Evolutionary conservation across 2,113 vertebrate genomes (phyloP), one percentile per base, ranked within the genome.

Genomic region (Istiophorus platypterus): DNA sequence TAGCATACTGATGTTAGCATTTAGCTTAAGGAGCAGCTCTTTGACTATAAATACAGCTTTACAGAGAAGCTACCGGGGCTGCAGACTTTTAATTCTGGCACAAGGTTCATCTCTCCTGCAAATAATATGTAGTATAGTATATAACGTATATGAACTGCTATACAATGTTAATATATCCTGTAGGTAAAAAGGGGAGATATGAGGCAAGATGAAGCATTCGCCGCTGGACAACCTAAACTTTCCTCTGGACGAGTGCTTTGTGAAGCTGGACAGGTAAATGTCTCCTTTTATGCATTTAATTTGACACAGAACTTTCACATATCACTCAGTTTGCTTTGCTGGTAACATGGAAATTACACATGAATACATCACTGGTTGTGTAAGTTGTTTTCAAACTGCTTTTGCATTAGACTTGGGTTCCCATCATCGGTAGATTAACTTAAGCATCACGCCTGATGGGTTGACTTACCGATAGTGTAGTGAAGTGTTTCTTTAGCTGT

Each of bases 151-250:
- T n/a, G 10, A 11, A 1, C 13, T 14, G 14, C 5, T 56, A 0
- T 14, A 58, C 62, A 17, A 17, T 29, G n/a, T n/a, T n/a, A n/a
- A n/a, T n/a, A n/a, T 63, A 0, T 73, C 29, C 78, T 74, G 20
- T 31, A 98, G 98, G 84, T 94, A 4, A 93, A 91, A 72, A 92
- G 87, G 76, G 95, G 94, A 85, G 94, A 93, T 26, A 90, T 86
- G 31, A 7, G 89, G 10, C 5, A 72, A 12, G 91, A 95, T 39
- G 82, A 92, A 5, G 94, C 96, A 78, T 95, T 94, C 84, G 88
- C 92, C 69, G 92, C 95, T 71, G 84, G 61, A 62, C 18, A 1
- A 78, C 76, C 91, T 2, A 71, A 91, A 88, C 79, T 94, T 49
- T 95, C 65, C 56, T 80, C 83, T n/a, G 93, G 76, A 49, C 94